A percentile compares a stretch with the other conserved stretches of the same genome.
These are phyloP conservation scores for Daboia siamensis DNA, from an alignment of 2,113 vertebrate species.

Conservation along the genomic window DNA sequence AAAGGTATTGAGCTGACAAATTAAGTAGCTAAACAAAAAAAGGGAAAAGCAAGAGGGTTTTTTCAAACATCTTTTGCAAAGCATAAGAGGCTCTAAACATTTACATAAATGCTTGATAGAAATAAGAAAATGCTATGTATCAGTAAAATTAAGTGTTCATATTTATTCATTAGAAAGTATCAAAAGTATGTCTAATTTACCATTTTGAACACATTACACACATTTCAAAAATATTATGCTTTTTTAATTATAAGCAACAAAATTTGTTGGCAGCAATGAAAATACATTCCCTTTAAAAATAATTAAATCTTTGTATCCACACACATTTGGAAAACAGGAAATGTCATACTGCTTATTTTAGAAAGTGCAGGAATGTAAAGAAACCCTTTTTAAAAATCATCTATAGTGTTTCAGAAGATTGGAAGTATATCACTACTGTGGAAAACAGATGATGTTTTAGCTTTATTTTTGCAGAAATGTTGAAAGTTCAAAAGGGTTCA, in stretches of 20 bases:
- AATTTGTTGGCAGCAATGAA: neutral
- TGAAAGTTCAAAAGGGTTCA: neutral
- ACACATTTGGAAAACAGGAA: slow-evolving; percentile 8
- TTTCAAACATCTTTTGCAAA: slow-evolving; percentile 11
- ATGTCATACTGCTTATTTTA: neutral
- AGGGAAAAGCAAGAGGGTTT: slow-evolving; percentile 2
- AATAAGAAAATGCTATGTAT: slow-evolving; percentile 5
- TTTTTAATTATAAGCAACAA: slow-evolving; percentile 1
- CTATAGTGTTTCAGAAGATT: neutral
- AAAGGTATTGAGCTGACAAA: slow-evolving; percentile 17
- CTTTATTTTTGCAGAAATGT: too few relatives aligned
- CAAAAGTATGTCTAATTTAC: slow-evolving; percentile 3
- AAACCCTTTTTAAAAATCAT: neutral
- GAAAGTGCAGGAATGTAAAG: neutral
- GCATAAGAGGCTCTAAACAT: neutral
- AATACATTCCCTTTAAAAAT: slow-evolving; percentile 3
- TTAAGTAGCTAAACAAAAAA: neutral
- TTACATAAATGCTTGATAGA: neutral
- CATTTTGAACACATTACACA: slow-evolving; percentile 35
- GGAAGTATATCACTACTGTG: neutral
- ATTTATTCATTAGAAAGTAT: slow-evolving; percentile 33
- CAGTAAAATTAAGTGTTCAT: neutral
- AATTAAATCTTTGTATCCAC: slow-evolving; percentile 6
- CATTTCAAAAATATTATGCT: slow-evolving; percentile 17
- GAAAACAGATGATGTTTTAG: neutral